phyloP scores from a whole-genome alignment of 1,140 invertebrate genomes.

The Pseudomyrmex dendroicus region DNA sequence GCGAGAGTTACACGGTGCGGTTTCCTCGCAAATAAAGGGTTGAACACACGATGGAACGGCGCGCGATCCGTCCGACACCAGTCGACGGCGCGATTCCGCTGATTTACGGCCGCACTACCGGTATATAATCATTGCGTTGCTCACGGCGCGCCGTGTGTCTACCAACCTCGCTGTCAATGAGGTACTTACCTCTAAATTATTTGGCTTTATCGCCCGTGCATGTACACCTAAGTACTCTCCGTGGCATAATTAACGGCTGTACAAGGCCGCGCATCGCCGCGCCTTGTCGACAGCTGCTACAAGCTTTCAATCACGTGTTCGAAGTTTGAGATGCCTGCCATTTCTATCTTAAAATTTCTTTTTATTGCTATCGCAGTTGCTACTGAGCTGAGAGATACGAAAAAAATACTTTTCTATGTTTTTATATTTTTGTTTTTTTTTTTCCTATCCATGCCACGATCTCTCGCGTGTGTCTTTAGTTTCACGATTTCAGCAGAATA shows the following conservation, averaged over 20 bases:
- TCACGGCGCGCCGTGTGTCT: constrained; percentile 38
- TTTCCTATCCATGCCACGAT: no score
- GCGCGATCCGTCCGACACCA: constrained; percentile 15
- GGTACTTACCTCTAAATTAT: constrained; percentile 64
- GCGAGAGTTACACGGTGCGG: not conserved
- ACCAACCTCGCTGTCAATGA: constrained; percentile 63
- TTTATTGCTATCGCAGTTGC: no score
- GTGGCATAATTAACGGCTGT: constrained; percentile 34
- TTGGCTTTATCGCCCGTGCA: constrained; percentile 57
- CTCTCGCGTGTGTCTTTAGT: no score
- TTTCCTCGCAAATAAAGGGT: constrained; percentile 27
- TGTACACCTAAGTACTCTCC: not conserved
- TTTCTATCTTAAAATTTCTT: no score
- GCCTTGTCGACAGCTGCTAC: not conserved
- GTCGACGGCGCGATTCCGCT: constrained; percentile 42
- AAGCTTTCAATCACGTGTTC: not conserved
- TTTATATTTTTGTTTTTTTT: no score
- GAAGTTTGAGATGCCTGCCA: not conserved
- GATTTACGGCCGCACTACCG: constrained; percentile 62
- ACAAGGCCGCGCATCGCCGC: not conserved
- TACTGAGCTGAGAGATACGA: no score
- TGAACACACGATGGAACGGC: constrained; percentile 19
- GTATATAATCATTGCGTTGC: constrained; percentile 64
- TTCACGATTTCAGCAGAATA: no score
- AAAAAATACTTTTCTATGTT: no score